Conservation (phyloP, 2,888 invertebrate genomes). For the Megalurothrips usitatus region DNA sequence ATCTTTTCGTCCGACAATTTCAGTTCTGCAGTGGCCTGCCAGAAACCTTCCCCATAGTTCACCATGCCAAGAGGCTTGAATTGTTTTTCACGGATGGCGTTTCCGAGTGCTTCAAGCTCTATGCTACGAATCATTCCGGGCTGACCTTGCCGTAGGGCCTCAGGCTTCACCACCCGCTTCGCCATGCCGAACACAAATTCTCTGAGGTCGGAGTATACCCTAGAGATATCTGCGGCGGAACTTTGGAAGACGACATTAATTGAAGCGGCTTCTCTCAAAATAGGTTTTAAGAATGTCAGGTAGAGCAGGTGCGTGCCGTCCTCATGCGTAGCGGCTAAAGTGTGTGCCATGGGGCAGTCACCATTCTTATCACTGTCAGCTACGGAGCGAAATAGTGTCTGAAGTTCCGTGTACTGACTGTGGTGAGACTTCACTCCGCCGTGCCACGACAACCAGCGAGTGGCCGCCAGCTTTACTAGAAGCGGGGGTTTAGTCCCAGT, state of each 20-base stretch:
- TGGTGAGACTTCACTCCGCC: conserved; percentile 37
- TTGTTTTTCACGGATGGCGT: not conserved
- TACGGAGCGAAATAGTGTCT: not conserved
- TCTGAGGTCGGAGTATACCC: not conserved
- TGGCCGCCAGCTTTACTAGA: conserved; percentile 36
- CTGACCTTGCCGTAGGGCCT: not conserved
- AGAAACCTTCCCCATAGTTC: not conserved
- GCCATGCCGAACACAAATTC: not conserved
- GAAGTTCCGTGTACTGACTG: conserved; percentile 36
- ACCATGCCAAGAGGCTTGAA: not conserved
- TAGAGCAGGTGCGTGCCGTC: not conserved
- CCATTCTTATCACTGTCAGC: not conserved
- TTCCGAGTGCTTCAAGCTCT: not conserved
- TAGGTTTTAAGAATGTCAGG: not conserved
- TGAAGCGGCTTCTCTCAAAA: not conserved
- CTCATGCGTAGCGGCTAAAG: conserved; percentile 30
- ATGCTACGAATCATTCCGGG: not conserved
- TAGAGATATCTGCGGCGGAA: not conserved
- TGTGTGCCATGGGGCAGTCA: not conserved
- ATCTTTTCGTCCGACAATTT: not conserved
- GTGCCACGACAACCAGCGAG: conserved; percentile 37
- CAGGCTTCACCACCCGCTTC: not conserved
- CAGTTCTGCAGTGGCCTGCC: not conserved
- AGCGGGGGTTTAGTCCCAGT: conserved; percentile 34
- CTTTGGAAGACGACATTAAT: not conserved